Conservation (phyloP, 2,888 invertebrate species). For the Chrysodeixis includens region DNA sequence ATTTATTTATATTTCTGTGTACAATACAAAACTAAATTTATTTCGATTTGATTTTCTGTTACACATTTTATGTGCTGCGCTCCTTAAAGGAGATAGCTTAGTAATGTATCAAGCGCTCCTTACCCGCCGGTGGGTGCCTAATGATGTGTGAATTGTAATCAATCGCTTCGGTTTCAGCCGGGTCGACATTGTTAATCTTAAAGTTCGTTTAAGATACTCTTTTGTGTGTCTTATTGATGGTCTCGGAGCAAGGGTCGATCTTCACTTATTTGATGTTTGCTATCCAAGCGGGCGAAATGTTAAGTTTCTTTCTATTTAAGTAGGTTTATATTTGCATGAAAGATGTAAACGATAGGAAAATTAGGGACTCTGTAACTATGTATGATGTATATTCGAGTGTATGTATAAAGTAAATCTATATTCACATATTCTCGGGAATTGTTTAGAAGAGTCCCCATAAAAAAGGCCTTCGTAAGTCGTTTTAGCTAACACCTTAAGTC, state of each 20-base stretch:
- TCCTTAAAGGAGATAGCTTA: conserved; percentile 62
- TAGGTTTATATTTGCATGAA: neutral
- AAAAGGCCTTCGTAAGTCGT: conserved; percentile 59
- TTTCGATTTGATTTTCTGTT: conserved; percentile 30
- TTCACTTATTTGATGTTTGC: conserved; percentile 22
- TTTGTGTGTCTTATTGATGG: conserved; percentile 56
- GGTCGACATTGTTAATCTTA: conserved; percentile 63
- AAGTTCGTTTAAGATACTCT: conserved; percentile 59
- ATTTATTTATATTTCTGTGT: too few relatives aligned
- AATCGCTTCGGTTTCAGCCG: conserved; percentile 60
- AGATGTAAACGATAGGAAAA: neutral
- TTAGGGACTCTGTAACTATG: neutral
- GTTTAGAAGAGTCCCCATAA: conserved; percentile 44
- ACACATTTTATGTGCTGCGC: conserved; percentile 35
- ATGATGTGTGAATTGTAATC: conserved; percentile 74
- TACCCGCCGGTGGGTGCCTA: conserved; percentile 65
- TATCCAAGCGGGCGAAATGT: conserved; percentile 16
- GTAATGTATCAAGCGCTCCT: conserved; percentile 63
- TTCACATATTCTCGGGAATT: conserved; percentile 42
- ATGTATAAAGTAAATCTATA: conserved; percentile 37
- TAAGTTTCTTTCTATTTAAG: conserved; percentile 8
- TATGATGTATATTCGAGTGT: neutral
- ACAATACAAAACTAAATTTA: too few relatives aligned
- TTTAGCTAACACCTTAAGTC: conserved; percentile 60
- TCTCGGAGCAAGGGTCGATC: conserved; percentile 31